Base-by-base conservation (phyloP, 1,140 invertebrate genomes). In the Hetaerina americana region DNA sequence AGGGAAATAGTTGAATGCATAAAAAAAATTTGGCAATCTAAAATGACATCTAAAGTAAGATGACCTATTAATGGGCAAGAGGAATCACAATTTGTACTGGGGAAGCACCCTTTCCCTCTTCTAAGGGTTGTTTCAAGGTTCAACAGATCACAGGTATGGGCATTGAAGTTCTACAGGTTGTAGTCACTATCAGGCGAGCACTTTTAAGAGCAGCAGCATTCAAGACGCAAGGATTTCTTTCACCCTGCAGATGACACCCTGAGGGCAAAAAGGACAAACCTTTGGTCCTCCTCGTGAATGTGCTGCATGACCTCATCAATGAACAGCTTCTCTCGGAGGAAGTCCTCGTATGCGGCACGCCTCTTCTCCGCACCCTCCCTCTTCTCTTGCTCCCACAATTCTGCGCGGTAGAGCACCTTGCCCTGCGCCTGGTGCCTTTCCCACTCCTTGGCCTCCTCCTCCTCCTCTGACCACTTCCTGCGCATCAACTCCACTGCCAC, bases 301-400 rank as follows among this genome's bases (percentile, higher is more conserved):
- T 78, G 74, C 66, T 77, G 75, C 28, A 81, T 77, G 74, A 81
- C 77, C 71, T 80, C 78, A 75, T 82, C 81, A 49, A 82, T 75
- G 71, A 80, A 71, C 74, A 79, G 80, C 75, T 82, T 82, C 69
- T 82, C 81, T 66, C 74, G 75, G 8, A 82, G 70, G 71, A 79
- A 82, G 73, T 82, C 80, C 74, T 81, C 78, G 74, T 81, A 81
- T 66, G 77, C 66, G 49, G 76, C 76, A 49, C 79, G 76, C 66
- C 76, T 77, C n/a, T 73, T 73, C 74, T 79, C 77, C 66, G 80
- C 78, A n/a, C n/a, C n/a, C 66, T 76, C 73, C 49, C 76, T 74
- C 49, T 80, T 80, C 31, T 81, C 79, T 76, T 82, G 81, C 72
- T 82, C 78, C 69, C 79, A 80, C 24, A 82, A 72, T 66, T 80